phyloP scores from a whole-genome alignment of 2,888 invertebrate genomes.

The Calameuta pallipes region DNA sequence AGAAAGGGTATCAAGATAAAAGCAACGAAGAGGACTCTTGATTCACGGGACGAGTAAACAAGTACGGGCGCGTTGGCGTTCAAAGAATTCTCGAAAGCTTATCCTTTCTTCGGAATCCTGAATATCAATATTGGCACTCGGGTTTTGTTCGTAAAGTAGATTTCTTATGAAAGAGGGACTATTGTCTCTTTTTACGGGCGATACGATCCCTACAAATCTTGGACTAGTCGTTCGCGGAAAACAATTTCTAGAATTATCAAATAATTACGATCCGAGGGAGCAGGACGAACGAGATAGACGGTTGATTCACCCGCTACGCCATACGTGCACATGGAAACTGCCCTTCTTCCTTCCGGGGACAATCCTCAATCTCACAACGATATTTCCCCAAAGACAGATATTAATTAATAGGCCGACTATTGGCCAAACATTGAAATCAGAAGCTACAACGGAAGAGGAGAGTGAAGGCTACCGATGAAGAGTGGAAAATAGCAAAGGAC shows the following conservation, averaged over 20 bases:
- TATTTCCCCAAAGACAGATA: too few species aligned
- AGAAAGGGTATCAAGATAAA: background rate
- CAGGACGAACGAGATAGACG: background rate
- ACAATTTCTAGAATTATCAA: background rate
- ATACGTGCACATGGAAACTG: background rate
- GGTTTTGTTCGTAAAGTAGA: background rate
- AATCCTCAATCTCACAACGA: too few species aligned
- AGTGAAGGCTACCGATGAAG: too few species aligned
- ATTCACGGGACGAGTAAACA: background rate
- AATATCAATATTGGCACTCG: background rate
- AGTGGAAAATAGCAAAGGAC: too few species aligned
- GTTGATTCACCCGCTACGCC: background rate
- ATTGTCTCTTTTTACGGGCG: background rate
- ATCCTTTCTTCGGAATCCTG: background rate
- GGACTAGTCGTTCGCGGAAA: too few species aligned
- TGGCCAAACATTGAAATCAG: too few species aligned
- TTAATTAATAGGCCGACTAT: too few species aligned
- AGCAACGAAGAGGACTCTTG: background rate
- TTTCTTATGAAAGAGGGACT: background rate
- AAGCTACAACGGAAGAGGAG: too few species aligned
- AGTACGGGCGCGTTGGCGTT: background rate
- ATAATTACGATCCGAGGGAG: background rate
- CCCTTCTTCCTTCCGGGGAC: too few species aligned
- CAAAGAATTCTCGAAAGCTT: background rate
- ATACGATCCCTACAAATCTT: background rate